A percentile compares a stretch with the other conserved stretches of the same genome.
Evolutionary conservation across 2,113 vertebrate species (phyloP).

Genomic region (Nothobranchius kuhntae): DNA sequence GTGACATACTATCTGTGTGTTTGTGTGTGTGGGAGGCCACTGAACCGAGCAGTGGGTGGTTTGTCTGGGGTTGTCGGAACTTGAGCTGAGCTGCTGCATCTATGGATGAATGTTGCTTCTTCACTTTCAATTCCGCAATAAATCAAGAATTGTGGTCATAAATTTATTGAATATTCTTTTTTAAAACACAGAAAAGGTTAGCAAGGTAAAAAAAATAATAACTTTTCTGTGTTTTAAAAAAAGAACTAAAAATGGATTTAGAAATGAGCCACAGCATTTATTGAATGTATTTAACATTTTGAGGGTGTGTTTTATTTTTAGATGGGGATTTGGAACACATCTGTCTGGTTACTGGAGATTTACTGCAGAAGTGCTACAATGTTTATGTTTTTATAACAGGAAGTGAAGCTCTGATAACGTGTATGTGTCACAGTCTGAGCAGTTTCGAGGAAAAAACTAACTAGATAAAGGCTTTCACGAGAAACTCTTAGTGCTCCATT

Average conservation of each 20-base stretch:
- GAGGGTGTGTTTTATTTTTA: not conserved
- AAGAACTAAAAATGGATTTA: too few species aligned
- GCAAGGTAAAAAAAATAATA: too few species aligned
- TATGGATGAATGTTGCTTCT: not conserved
- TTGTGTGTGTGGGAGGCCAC: not conserved
- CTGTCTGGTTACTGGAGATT: not conserved
- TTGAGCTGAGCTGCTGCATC: not conserved
- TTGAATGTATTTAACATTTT: too few species aligned
- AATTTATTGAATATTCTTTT: not conserved
- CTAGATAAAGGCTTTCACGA: not conserved
- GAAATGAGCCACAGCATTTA: too few species aligned
- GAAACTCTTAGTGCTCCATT: not conserved
- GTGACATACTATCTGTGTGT: not conserved
- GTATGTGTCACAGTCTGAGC: not conserved
- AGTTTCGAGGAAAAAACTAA: not conserved
- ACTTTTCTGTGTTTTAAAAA: too few species aligned
- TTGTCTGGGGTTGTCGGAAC: not conserved
- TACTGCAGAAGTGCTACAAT: not conserved
- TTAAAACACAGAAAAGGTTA: too few species aligned
- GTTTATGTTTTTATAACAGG: not conserved
- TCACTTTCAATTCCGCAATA: not conserved
- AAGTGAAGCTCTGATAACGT: not conserved
- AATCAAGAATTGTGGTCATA: not conserved
- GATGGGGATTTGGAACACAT: not conserved
- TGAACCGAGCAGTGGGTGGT: not conserved